Evolutionary conservation across 1,140 invertebrate species (phyloP), one percentile per base, ranked within the genome.

Genomic region (Bombus pyrosoma): DNA sequence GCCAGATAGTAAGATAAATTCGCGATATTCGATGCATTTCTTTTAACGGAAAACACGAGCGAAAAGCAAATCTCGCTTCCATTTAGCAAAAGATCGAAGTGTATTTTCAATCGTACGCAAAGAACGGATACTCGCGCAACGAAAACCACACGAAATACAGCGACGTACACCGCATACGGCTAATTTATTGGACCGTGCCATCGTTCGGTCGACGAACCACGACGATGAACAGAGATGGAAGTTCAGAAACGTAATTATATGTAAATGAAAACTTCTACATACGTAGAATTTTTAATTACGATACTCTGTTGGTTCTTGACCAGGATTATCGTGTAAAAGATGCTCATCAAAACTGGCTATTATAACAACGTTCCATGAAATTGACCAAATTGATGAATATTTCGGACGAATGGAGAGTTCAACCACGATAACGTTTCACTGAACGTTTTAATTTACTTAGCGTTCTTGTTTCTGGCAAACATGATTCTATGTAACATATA

Each of bases 181-280:
- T 91, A 91, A 92, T 91, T 92, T 87, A 88, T 91, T 82, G 86
- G 85, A 74, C 73, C 79, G 72, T 76, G 34, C 73, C 22, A n/a
- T 32, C 22, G 28, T 87, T 57, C 53, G 25, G 43, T 47, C 69
- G 39, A 37, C 78, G 34, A 53, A 18, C 62, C 43, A 34, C 34
- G 32, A 25, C 53, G 41, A 6, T 37, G 68, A 34, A 73, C 47
- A 73, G 68, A 10, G 68, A 81, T 22, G 34, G 8, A 59, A n/a
- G n/a, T 25, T 18, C 68, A 81, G 47, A 37, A 47, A 39, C 22
- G 6, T 47, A 34, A 72, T 73, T 73, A 25, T 73, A 72, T 34
- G 47, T 3, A 53, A 81, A 81, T 41, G 22, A 47, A 72, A 81
- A 59, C 68, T 57, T 32, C 9, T 57, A 22, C n/a, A 32, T 9